Evolutionary conservation across 2,113 vertebrate species (phyloP).

Genomic region (Rissa tridactyla): DNA sequence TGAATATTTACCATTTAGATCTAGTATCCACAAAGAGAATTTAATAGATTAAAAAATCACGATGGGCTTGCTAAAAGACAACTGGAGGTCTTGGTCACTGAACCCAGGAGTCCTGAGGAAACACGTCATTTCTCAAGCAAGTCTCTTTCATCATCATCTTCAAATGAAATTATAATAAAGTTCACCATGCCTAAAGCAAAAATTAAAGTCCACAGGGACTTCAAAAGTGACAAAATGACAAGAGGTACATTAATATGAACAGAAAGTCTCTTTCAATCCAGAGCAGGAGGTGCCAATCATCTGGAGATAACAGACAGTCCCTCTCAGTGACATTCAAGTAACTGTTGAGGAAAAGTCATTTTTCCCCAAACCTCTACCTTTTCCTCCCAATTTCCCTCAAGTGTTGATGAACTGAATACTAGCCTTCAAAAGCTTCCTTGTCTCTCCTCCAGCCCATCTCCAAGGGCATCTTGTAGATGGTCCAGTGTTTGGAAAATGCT

Average conservation of each 20-base stretch:
- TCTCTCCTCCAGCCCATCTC: background rate
- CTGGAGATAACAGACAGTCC: background rate
- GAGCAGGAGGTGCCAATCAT: background rate
- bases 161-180: slow-evolving; percentile 16
- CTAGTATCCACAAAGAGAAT: background rate
- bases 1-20: background rate
- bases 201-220: background rate
- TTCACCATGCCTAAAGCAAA: background rate
- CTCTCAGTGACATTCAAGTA: background rate
- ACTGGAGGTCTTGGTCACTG: background rate
- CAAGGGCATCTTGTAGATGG: background rate
- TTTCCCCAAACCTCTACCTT: background rate
- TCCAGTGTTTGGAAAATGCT: background rate
- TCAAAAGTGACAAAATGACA: slow-evolving; percentile 25
- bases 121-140: background rate
- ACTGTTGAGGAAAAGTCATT: background rate
- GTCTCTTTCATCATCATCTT: slow-evolving; percentile 1
- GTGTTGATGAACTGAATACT: background rate
- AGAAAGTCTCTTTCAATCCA: background rate
- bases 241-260: background rate
- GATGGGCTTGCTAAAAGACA: background rate
- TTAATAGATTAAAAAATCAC: background rate
- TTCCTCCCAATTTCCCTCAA: background rate
- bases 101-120: background rate
- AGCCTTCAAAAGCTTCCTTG: background rate